phyloP scores from a whole-genome alignment of 2,888 invertebrate species.

The Seira musarum region DNA sequence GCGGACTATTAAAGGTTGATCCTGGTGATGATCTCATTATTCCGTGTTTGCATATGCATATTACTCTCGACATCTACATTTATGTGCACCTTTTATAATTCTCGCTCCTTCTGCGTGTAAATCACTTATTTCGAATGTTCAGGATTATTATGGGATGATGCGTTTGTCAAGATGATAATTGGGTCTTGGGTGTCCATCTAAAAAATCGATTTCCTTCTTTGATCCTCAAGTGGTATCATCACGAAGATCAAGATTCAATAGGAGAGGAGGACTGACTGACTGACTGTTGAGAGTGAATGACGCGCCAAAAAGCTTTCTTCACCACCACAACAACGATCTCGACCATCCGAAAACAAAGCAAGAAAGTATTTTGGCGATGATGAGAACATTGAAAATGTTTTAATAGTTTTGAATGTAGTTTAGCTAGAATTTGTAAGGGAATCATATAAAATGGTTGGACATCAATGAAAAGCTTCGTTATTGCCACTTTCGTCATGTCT shows the following conservation, averaged over 20 bases:
- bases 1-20: constrained; percentile 34
- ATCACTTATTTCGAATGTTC: neutral
- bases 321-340: constrained; percentile 15
- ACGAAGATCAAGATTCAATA: no score
- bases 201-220: constrained; percentile 62
- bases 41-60: constrained; percentile 33
- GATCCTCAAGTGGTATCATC: constrained; percentile 17
- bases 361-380: neutral
- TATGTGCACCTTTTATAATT: constrained; percentile 22
- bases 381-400: neutral
- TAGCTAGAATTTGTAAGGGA: constrained; percentile 9
- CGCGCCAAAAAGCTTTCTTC: constrained; percentile 48
- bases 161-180: constrained; percentile 61
- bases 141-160: constrained; percentile 26
- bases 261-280: no score
- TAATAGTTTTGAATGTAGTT: constrained; percentile 13
- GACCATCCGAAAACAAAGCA: no score
- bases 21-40: constrained; percentile 63
- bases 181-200: constrained; percentile 60
- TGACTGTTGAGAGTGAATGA: no score
- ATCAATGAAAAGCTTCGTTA: constrained; percentile 36
- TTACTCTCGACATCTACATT: constrained; percentile 20
- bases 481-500: constrained; percentile 39
- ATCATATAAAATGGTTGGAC: constrained; percentile 9
- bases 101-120: constrained; percentile 6